Evolutionary conservation across 1,140 invertebrate species (phyloP).

Genomic region (Saxidomus purpurata): DNA sequence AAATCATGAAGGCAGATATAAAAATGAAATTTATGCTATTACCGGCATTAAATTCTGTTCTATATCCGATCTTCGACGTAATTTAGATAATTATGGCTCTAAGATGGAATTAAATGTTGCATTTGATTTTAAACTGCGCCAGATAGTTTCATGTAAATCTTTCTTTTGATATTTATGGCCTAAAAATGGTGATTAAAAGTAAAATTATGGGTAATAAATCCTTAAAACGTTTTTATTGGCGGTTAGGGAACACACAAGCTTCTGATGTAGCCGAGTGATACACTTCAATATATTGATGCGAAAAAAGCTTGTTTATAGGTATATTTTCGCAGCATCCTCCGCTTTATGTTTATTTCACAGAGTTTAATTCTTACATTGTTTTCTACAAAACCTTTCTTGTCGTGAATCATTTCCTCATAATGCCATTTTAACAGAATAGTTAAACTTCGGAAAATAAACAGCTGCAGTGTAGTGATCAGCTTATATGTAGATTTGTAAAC

Average conservation of each 20-base stretch:
- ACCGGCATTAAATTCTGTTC: slow-evolving; percentile 28
- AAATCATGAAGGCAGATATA: slow-evolving; percentile 57
- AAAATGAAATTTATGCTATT: slow-evolving; percentile 61
- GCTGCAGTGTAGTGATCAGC: not conserved
- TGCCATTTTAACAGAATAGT: not conserved
- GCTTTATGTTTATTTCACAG: not conserved
- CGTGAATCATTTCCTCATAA: not conserved
- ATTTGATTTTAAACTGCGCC: slow-evolving; percentile 63
- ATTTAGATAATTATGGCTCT: slow-evolving; percentile 64
- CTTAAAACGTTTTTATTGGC: slow-evolving; percentile 51
- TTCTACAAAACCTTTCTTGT: not conserved
- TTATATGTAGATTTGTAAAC: too few relatives aligned
- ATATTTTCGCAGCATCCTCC: not conserved
- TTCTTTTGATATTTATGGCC: slow-evolving; percentile 56
- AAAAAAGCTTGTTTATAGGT: not conserved
- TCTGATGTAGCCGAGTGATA: not conserved
- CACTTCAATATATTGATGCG: not conserved
- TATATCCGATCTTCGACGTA: slow-evolving; percentile 44
- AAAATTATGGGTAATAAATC: slow-evolving; percentile 65
- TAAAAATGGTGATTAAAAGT: slow-evolving; percentile 58
- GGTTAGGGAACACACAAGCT: slow-evolving; percentile 31
- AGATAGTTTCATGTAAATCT: slow-evolving; percentile 45
- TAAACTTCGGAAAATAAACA: not conserved
- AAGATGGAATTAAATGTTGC: slow-evolving; percentile 66
- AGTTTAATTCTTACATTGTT: not conserved